Conservation (phyloP, 2,888 invertebrate genomes). For the Thymelicus sylvestris region DNA sequence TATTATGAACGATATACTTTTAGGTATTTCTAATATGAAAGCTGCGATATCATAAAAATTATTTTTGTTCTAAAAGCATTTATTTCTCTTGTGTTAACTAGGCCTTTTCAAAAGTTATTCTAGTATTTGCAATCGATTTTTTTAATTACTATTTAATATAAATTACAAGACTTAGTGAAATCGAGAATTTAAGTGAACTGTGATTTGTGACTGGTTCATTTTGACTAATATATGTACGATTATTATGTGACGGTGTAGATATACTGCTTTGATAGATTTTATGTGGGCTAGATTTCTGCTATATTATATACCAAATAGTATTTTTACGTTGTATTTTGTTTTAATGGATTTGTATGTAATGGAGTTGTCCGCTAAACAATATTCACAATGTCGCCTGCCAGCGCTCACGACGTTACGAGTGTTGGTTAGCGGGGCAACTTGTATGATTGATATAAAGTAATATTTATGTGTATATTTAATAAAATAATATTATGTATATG, state of each 20-base stretch:
- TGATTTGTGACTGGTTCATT: slow-evolving; percentile 84
- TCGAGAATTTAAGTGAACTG: slow-evolving; percentile 84
- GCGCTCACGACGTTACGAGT: slow-evolving; percentile 39
- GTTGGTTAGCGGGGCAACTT: slow-evolving; percentile 52
- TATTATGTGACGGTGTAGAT: slow-evolving; percentile 76
- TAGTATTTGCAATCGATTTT: slow-evolving; percentile 66
- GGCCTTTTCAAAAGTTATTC: slow-evolving; percentile 59
- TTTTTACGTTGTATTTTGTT: slow-evolving; percentile 83
- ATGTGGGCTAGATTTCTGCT: slow-evolving; percentile 82
- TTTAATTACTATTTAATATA: slow-evolving; percentile 69
- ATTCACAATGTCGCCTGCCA: slow-evolving; percentile 41
- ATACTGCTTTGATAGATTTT: slow-evolving; percentile 78
- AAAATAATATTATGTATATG: slow-evolving; percentile 81
- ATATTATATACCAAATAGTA: slow-evolving; percentile 84
- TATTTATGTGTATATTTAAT: slow-evolving; percentile 80
- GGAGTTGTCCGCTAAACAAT: slow-evolving; percentile 52
- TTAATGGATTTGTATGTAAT: slow-evolving; percentile 72
- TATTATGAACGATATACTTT: slow-evolving; percentile 25
- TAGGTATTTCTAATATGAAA: slow-evolving; percentile 6
- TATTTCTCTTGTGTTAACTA: slow-evolving; percentile 61
- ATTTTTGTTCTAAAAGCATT: slow-evolving; percentile 66
- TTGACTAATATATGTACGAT: slow-evolving; percentile 79
- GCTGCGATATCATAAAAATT: slow-evolving; percentile 9
- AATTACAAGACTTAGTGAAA: slow-evolving; percentile 82
- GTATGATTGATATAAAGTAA: slow-evolving; percentile 72